Percentiles rank a stretch among this genome's conserved stretches.
These are phyloP conservation scores for Perca schrenkii DNA, from an alignment of 2,113 vertebrate species.

Conservation along the genomic window DNA sequence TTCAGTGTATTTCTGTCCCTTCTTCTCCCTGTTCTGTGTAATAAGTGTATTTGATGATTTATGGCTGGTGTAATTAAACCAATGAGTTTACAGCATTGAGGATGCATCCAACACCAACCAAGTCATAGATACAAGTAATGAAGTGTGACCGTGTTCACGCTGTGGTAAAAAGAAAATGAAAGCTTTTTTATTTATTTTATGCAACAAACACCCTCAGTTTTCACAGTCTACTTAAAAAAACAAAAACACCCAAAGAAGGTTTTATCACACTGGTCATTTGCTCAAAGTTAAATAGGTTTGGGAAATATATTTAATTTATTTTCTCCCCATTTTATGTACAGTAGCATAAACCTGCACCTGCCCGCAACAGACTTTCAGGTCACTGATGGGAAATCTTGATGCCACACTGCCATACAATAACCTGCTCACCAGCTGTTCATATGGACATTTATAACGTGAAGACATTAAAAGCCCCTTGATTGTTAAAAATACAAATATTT, in stretches of 20 bases:
- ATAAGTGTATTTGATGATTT: conserved; percentile 46
- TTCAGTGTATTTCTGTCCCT: neutral
- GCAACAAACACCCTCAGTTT: conserved; percentile 17
- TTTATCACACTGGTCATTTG: neutral
- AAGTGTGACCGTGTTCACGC: conserved; percentile 39
- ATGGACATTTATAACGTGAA: neutral
- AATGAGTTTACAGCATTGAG: conserved; percentile 30
- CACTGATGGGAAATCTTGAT: neutral
- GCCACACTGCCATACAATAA: neutral
- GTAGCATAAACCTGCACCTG: conserved; percentile 1
- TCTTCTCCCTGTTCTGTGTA: neutral
- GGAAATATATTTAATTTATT: neutral
- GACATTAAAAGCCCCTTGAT: neutral
- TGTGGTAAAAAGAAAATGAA: conserved; percentile 24
- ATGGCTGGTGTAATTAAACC: conserved; percentile 52
- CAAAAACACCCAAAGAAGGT: neutral
- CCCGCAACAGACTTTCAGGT: neutral
- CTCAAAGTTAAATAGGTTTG: neutral
- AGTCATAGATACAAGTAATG: conserved; percentile 62
- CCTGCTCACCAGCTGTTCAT: neutral
- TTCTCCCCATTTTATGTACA: neutral
- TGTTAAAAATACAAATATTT: neutral
- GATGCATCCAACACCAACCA: conserved; percentile 36
- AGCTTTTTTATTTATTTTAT: conserved; percentile 15
- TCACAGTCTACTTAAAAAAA: neutral